Evolutionary conservation across 2,888 invertebrate genomes (phyloP), one percentile per base, ranked within the genome.

Genomic region (Dicycla oo): DNA sequence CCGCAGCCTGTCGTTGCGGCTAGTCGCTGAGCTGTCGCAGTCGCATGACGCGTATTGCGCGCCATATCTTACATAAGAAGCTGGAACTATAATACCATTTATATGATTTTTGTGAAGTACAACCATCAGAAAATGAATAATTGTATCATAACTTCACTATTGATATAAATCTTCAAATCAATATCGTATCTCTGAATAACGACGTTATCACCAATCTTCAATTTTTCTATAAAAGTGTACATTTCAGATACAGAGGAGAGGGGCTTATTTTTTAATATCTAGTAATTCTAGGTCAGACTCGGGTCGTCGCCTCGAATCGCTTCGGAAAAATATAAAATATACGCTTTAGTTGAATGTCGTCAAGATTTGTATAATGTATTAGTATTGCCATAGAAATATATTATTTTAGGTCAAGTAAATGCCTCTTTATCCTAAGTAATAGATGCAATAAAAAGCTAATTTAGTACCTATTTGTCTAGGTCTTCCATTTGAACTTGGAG

Each of bases 371-470:
- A 11, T 57, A 71, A 76, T 65, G 49, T 75, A 56, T 64, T 40
- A 73, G 10, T 13, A 43, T 51, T 56, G 38, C 43, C 26, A 45
- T 34, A 45, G 15, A 30, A 23, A 56, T 1, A 5, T 49, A 45
- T n/a, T 20, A n/a, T 68, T 74, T 65, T 69, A 78, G 74, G 64
- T 73, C 64, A 74, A 79, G 47, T 74, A 13, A 63, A 54, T 74
- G 40, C 26, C 74, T 68, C 60, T 38, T 65, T 56, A 78, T 61
- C 47, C 54, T 65, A 64, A 64, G 64, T 78, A 69, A 79, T 74
- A 69, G 64, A 20, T 61, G 38, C 38, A 57, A 78, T 77, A 63
- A 78, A 73, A 73, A 68, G 13, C 43, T 58, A 54, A 78, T 58
- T 66, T 73, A 66, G 0, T 73, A 23, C 38, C 15, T 58, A 65